Percentiles rank a stretch among this genome's conserved stretches.
Evolutionary conservation across 2,797 vertebrate species (phyloP).

Genomic region (Dendrocincla tyrannina): DNA sequence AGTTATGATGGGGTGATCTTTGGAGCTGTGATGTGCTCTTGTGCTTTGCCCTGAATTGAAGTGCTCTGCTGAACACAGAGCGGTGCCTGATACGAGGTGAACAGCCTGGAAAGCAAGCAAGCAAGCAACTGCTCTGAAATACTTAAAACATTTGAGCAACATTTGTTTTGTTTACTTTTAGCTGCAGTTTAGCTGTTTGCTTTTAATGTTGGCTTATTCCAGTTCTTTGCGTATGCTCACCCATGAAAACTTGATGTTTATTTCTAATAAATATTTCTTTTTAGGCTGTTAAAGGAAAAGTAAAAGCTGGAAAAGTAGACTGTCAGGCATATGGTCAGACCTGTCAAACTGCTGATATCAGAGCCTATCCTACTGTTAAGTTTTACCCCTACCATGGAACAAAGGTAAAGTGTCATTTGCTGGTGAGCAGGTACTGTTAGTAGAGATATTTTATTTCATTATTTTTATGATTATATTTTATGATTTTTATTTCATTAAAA

Average conservation of each 20-base stretch:
- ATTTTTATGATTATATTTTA: no score
- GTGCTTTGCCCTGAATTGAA: not conserved
- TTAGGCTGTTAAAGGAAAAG: conserved; percentile 87
- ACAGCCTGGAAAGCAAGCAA: not conserved
- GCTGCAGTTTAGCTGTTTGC: not conserved
- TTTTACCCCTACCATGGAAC: conserved; percentile 84
- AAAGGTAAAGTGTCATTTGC: conserved; percentile 75
- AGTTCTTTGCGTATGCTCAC: not conserved
- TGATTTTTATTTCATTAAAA: not conserved
- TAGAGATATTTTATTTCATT: not conserved
- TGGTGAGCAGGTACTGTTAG: not conserved
- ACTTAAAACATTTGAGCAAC: not conserved
- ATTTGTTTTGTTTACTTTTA: not conserved
- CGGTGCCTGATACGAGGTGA: not conserved
- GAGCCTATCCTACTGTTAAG: conserved; percentile 89
- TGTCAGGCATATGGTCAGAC: conserved; percentile 87
- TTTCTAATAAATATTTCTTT: not conserved
- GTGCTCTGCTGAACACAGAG: rapidly evolving
- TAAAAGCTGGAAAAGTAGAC: conserved; percentile 93
- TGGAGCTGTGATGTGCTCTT: not conserved
- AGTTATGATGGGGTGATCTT: not conserved
- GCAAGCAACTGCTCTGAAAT: not conserved
- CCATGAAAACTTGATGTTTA: not conserved
- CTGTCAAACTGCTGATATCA: conserved; percentile 88
- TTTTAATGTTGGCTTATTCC: not conserved